Evolutionary conservation across 2,113 vertebrate genomes (phyloP).

Genomic region (Bucco capensis): DNA sequence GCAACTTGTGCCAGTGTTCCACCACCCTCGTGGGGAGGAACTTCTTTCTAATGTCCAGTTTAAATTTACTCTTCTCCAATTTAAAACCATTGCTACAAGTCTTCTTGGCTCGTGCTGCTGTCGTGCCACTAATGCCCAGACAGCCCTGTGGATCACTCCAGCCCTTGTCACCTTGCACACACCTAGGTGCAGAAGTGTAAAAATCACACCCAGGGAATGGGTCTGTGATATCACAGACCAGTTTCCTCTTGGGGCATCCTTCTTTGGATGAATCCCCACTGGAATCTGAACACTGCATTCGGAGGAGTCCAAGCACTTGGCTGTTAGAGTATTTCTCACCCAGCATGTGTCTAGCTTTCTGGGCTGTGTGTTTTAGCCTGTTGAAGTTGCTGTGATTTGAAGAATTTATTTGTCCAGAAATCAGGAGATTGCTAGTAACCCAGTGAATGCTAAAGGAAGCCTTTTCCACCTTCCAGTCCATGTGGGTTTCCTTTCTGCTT

Average conservation of each 20-base stretch:
- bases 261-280: neutral
- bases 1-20: too few relatives aligned
- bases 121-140: neutral
- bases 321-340: neutral
- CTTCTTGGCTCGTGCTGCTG: neutral
- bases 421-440: neutral
- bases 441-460: neutral
- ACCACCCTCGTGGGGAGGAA: too few relatives aligned
- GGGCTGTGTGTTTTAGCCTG: neutral
- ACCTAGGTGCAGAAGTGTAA: neutral
- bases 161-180: fast-evolving
- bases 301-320: neutral
- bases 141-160: fast-evolving
- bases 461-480: neutral
- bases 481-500: neutral
- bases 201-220: neutral
- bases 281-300: neutral
- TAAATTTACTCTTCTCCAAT: too few relatives aligned
- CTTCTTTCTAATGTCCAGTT: too few relatives aligned
- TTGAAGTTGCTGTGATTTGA: neutral
- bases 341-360: neutral
- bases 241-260: fast-evolving
- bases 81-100: neutral
- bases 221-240: neutral
- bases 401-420: neutral